Evolutionary conservation across 2,888 invertebrate genomes (phyloP), one percentile per base, ranked within the genome.

Genomic region (Dione vanillae): DNA sequence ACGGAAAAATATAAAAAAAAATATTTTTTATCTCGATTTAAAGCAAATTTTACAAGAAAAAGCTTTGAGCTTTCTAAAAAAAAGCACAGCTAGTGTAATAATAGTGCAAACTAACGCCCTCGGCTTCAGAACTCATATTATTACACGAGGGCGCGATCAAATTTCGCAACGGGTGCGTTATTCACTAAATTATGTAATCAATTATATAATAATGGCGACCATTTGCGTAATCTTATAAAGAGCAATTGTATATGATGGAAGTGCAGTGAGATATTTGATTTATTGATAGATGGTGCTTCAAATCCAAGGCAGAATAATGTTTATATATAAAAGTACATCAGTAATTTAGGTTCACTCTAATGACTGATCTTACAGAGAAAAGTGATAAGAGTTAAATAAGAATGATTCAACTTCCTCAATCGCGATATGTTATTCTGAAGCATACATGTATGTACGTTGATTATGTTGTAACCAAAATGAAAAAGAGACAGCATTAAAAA

Each of bases 111-210:
- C 37, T 56, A 37, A 11, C 56, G 37, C 56, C 56, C 56, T 12
- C 51, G 51, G 7, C 8, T 20, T 27, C 27, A 52, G 51, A 27
- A 37, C 11, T n/a, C 56, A 27, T 61, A 11, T 61, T 61, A 61
- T 52, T 45, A 51, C 16, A 40, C 51, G 61, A 68, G 56, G 62
- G 62, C 35, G 61, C 61, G 61, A 72, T 67, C 71, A 69, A 70
- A 74, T 76, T 72, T 72, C 69, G 61, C 69, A 74, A 72, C 69
- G 64, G 61, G 43, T 61, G 54, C 66, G 47, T n/a, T 64, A 69
- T 69, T 75, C 73, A 68, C 65, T 67, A 72, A 74, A 75, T 74
- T 74, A 72, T 71, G 51, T 68, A 76, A 75, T 72, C 74, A 73
- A 75, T 75, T 76, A 72, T 61, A 62, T 68, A 72, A 74, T 74